Conservation (phyloP, 1,140 invertebrate genomes). For the Bombus superbus region DNA sequence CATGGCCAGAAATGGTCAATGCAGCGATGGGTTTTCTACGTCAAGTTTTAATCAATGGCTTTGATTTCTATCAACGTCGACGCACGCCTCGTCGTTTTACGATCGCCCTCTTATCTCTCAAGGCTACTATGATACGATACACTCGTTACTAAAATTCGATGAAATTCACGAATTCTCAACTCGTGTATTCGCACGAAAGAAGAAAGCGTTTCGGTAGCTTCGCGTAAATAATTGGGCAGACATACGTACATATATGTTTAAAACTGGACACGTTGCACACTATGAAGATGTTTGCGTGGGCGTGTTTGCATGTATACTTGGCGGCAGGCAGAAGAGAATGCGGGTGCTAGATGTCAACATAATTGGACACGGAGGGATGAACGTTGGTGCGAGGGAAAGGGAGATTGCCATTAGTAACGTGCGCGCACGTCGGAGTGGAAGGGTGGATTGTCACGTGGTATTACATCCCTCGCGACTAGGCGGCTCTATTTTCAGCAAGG, state of each 20-base stretch:
- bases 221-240: not conserved
- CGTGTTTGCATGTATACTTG: conserved; percentile 13
- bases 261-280: not conserved
- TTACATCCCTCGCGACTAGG: conserved; percentile 61
- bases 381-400: conserved; percentile 44
- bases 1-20: too few relatives aligned
- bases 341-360: conserved; percentile 61
- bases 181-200: too few relatives aligned
- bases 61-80: too few relatives aligned
- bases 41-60: too few relatives aligned
- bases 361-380: conserved; percentile 56
- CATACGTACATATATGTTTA: not conserved
- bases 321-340: conserved; percentile 43
- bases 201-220: not conserved
- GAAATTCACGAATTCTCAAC: too few relatives aligned
- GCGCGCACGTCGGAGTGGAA: conserved; percentile 36
- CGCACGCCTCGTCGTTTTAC: too few relatives aligned
- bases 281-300: not conserved
- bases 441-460: conserved; percentile 54
- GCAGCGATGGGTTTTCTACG: too few relatives aligned
- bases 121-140: too few relatives aligned
- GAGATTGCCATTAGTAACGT: conserved; percentile 55
- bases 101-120: too few relatives aligned
- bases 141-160: too few relatives aligned
- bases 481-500: conserved; percentile 77